Evolutionary conservation across 64 coral and sea anemone genomes (phyloP).

Genomic region (Anthopleura sola): DNA sequence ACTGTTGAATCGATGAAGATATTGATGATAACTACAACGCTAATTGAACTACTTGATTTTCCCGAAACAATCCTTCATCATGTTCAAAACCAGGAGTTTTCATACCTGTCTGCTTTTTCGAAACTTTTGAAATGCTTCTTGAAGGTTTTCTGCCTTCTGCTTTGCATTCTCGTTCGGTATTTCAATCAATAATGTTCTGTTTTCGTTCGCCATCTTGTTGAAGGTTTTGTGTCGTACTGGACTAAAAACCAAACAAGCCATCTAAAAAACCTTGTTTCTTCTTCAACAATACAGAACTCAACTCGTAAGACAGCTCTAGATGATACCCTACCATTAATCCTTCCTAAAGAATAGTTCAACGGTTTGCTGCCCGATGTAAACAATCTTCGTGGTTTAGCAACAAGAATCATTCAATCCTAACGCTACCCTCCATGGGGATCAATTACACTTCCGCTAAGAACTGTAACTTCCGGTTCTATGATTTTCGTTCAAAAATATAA

Average conservation of each 20-base stretch:
- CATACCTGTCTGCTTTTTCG: slow-evolving; percentile 80
- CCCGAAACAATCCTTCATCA: neutral
- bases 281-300: neutral
- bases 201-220: slow-evolving; percentile 30
- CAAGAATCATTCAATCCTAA: slow-evolving; percentile 19
- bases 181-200: slow-evolving; percentile 18
- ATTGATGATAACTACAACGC: too few species aligned
- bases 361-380: slow-evolving; percentile 1
- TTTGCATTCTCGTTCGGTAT: slow-evolving; percentile 16
- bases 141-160: slow-evolving; percentile 48
- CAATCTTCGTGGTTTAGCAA: slow-evolving; percentile 27
- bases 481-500: neutral
- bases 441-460: neutral
- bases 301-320: neutral
- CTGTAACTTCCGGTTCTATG: neutral
- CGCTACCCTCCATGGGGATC: neutral
- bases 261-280: neutral
- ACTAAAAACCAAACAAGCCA: slow-evolving; percentile 5
- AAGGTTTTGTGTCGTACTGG: neutral
- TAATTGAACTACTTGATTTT: neutral
- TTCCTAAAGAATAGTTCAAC: slow-evolving; percentile 1
- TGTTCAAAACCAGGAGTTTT: neutral
- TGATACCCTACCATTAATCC: neutral
- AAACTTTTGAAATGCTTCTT: slow-evolving; percentile 91
- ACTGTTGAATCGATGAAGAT: neutral